Percentiles rank a stretch among this genome's conserved stretches.
These are phyloP conservation scores for Heliconius charithonia DNA, from an alignment of 2,888 invertebrate genomes.

Conservation along the genomic window DNA sequence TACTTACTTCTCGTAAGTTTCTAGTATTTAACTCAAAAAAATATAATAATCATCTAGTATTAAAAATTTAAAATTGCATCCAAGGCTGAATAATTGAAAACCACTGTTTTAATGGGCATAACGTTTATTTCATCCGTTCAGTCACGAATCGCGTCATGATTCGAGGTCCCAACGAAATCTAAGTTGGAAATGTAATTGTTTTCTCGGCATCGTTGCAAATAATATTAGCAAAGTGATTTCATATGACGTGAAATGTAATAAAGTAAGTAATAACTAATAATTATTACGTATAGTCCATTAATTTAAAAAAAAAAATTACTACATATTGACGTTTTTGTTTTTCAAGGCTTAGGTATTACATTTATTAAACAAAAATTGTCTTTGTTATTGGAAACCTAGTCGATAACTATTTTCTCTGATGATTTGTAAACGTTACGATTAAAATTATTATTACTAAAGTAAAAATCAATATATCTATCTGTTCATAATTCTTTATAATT, in stretches of 20 bases:
- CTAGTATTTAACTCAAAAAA: not conserved
- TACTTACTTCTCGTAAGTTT: not conserved
- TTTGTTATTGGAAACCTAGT: too few species aligned
- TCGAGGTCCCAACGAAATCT: conserved; percentile 38
- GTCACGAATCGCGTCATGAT: conserved; percentile 44
- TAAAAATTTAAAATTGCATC: conserved; percentile 52
- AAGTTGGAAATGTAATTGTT: conserved; percentile 37
- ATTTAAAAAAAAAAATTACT: too few species aligned
- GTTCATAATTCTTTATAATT: too few species aligned
- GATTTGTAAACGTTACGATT: not conserved
- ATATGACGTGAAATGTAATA: not conserved
- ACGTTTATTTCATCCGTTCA: conserved; percentile 42
- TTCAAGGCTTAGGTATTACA: not conserved
- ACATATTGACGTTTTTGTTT: not conserved
- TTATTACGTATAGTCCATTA: not conserved
- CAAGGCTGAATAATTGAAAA: conserved; percentile 54
- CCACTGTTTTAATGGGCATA: conserved; percentile 41
- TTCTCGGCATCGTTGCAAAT: conserved; percentile 28
- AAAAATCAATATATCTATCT: too few species aligned
- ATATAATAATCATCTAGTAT: conserved; percentile 44
- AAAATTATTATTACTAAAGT: not conserved
- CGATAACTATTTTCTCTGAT: not conserved
- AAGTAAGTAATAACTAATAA: not conserved
- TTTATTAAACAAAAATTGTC: not conserved
- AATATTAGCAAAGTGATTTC: conserved; percentile 16